Percentiles rank a stretch among this genome's conserved stretches.
These are phyloP conservation scores for Mohoua ochrocephala DNA, from an alignment of 2,113 vertebrate genomes.

Conservation along the genomic window DNA sequence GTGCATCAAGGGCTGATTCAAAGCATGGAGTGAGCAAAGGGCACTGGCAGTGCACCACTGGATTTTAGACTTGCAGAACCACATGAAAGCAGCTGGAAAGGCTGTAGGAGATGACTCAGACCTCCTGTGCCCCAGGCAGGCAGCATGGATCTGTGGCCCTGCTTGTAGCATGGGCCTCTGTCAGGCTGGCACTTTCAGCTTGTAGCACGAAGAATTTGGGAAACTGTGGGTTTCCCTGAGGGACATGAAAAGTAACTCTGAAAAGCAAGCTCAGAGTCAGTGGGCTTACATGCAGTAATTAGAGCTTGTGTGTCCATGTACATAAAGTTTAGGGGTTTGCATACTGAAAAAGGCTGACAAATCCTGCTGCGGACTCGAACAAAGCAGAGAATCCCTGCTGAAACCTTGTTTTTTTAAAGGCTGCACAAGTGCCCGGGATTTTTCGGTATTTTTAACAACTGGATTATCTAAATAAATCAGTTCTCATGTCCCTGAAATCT, in stretches of 20 bases:
- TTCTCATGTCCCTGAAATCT: neutral
- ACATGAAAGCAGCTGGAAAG: neutral
- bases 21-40: neutral
- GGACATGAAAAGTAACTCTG: neutral
- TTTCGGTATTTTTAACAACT: neutral
- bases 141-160: neutral
- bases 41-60: neutral
- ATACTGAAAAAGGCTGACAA: neutral
- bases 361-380: neutral
- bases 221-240: neutral
- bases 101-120: neutral
- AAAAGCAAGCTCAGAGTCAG: neutral
- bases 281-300: neutral
- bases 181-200: neutral
- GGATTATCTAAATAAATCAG: neutral
- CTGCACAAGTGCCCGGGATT: neutral
- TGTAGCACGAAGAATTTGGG: neutral
- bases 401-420: neutral
- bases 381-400: neutral
- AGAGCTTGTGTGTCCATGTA: neutral
- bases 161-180: neutral
- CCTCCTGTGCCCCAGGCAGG: neutral
- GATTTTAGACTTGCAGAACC: neutral
- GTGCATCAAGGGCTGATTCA: neutral
- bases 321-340: neutral